Conservation (phyloP, 92 coral and sea anemone species). For the Bergia sp. region DNA sequence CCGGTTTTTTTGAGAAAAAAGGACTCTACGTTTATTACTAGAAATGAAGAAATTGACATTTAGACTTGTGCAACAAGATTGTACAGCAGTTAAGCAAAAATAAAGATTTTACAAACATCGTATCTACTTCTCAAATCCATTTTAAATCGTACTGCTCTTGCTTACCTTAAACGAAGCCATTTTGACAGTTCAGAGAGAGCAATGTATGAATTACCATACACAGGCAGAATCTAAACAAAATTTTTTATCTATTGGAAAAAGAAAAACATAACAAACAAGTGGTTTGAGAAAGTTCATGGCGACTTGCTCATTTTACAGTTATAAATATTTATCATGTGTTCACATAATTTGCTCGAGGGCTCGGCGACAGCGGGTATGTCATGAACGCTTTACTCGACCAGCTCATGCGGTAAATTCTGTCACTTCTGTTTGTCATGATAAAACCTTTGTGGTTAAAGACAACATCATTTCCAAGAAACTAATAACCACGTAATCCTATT, state of each 20-base stretch:
- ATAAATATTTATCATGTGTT: slow-evolving; percentile 14
- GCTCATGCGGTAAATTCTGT: neutral
- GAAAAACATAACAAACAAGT: neutral
- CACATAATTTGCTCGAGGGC: neutral
- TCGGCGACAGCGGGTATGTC: neutral
- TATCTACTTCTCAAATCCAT: too few relatives aligned
- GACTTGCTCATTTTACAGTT: neutral
- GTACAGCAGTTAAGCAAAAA: neutral
- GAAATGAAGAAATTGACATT: neutral
- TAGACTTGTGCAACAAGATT: neutral
- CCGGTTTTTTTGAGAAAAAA: neutral
- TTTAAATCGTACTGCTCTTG: neutral
- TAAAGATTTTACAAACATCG: too few relatives aligned
- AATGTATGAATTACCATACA: neutral
- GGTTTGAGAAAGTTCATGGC: neutral
- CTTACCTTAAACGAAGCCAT: neutral
- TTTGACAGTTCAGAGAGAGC: neutral
- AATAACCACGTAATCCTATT: neutral
- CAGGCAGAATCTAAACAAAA: neutral
- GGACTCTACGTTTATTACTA: neutral
- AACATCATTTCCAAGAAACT: neutral
- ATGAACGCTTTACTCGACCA: slow-evolving; percentile 10
- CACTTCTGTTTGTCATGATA: neutral
- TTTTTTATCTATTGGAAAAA: neutral
- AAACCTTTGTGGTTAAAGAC: neutral